phyloP scores from a whole-genome alignment of 2,888 invertebrate species.

The Drosophila cracens region DNA sequence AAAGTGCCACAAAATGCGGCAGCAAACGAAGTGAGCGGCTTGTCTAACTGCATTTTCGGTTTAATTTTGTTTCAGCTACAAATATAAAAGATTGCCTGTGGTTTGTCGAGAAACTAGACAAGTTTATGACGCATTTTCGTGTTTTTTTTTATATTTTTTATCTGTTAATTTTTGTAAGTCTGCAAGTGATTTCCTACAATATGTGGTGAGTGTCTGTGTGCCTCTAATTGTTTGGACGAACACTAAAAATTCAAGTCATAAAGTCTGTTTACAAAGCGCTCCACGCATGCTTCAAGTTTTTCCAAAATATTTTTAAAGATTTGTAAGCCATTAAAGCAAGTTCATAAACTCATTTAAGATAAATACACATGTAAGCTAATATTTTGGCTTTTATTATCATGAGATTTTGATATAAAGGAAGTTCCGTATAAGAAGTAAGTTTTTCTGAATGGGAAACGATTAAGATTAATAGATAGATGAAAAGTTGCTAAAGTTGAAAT shows the following conservation, averaged over 20 bases:
- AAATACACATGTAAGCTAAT: neutral
- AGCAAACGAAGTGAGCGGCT: slow-evolving; percentile 36
- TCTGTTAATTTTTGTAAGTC: slow-evolving; percentile 14
- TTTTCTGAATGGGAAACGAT: neutral
- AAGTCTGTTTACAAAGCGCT: slow-evolving; percentile 24
- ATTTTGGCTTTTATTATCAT: neutral
- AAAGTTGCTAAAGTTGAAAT: neutral
- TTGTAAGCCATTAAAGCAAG: neutral
- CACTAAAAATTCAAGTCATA: slow-evolving; percentile 5
- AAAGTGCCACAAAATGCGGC: slow-evolving; percentile 54
- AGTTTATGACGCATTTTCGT: slow-evolving; percentile 34
- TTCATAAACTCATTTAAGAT: neutral
- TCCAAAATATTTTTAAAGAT: slow-evolving; percentile 3
- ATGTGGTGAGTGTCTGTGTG: neutral
- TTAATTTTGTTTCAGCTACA: slow-evolving; percentile 32
- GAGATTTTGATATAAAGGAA: neutral
- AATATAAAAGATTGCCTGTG: slow-evolving; percentile 2
- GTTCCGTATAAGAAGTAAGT: neutral
- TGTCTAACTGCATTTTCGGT: slow-evolving; percentile 38
- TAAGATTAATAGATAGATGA: neutral
- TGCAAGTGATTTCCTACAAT: slow-evolving; percentile 10
- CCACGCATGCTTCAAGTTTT: neutral
- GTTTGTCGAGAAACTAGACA: slow-evolving; percentile 19
- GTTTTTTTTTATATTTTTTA: slow-evolving; percentile 3
- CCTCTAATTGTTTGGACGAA: slow-evolving; percentile 6